Conservation (phyloP, 2,888 invertebrate genomes). For the Ptilodon capucinus region DNA sequence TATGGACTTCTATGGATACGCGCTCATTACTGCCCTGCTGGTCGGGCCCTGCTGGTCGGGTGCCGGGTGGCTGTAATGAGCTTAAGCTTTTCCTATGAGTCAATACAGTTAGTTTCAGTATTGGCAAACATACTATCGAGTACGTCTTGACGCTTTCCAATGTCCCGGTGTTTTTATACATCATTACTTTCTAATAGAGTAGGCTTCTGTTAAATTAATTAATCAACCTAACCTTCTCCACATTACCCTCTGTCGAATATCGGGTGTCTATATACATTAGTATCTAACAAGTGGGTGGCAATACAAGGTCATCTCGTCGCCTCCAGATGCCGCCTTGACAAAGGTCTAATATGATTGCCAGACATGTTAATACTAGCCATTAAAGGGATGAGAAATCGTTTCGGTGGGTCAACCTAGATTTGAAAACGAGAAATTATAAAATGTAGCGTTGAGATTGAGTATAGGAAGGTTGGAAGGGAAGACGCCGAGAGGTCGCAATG, state of each 20-base stretch:
- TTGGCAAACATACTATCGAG: no score
- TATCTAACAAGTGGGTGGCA: neutral
- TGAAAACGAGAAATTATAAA: no score
- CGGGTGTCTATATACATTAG: neutral
- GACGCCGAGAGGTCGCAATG: no score
- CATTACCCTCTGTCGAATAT: neutral
- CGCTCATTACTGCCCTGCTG: no score
- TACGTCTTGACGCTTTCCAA: neutral
- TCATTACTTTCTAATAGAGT: no score
- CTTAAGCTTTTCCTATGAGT: no score
- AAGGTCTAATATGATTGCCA: neutral
- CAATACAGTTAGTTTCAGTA: no score
- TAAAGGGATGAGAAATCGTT: neutral
- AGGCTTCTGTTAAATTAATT: neutral
- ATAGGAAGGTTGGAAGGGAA: no score
- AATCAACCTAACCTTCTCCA: neutral
- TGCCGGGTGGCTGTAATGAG: no score
- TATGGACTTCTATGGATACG: no score
- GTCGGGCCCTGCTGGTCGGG: no score
- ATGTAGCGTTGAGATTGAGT: no score
- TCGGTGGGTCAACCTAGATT: neutral
- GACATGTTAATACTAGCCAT: neutral
- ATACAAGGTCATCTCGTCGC: neutral
- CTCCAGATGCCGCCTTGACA: neutral
- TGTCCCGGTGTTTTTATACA: neutral